These are phyloP conservation scores for Eciton burchellii DNA, from an alignment of 1,140 invertebrate genomes.

Conservation along the genomic window DNA sequence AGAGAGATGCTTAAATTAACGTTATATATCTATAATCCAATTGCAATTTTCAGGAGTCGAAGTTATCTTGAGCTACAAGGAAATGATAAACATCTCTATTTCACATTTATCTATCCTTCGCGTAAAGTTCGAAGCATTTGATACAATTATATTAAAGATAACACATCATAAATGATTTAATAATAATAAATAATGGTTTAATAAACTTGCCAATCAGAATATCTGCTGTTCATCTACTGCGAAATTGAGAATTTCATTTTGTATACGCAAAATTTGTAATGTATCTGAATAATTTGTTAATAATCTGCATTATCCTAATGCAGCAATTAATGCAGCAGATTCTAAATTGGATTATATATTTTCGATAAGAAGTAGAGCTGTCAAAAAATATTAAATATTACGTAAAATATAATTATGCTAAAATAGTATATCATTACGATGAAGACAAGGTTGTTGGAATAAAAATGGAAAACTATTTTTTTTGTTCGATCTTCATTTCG, in stretches of 20 bases:
- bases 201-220: constrained; percentile 19
- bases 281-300: neutral
- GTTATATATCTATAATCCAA: neutral
- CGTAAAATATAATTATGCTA: too few relatives aligned
- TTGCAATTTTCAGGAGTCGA: constrained; percentile 32
- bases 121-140: constrained; percentile 56
- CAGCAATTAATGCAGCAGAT: neutral
- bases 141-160: neutral
- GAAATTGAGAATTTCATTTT: neutral
- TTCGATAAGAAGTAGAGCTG: neutral
- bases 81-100: constrained; percentile 45
- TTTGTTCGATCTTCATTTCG: neutral
- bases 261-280: neutral
- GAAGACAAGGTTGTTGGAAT: neutral
- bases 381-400: neutral
- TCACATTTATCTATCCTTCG: constrained; percentile 64
- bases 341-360: neutral
- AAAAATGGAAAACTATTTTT: neutral
- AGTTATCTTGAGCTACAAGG: constrained; percentile 17
- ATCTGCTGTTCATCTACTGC: neutral
- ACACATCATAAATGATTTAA: neutral
- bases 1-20: neutral
- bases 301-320: neutral
- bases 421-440: neutral
- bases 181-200: too few relatives aligned